Conservation (phyloP, 1,140 invertebrate species). For the Heliconius himera region DNA sequence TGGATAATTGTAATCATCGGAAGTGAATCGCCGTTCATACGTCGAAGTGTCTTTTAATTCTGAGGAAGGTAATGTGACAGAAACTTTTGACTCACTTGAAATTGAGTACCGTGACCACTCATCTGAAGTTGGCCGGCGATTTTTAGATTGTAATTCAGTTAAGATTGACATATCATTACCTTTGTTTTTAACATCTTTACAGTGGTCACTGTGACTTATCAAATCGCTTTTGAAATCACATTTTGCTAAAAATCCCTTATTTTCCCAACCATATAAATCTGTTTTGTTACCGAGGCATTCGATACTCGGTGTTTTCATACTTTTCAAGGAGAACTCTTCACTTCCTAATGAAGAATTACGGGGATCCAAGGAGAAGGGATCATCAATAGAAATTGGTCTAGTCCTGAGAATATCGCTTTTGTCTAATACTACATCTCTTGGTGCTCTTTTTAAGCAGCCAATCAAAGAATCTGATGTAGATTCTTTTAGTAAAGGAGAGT, state of each 20-base stretch:
- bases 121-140: slow-evolving; percentile 46
- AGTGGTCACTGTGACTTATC: slow-evolving; percentile 44
- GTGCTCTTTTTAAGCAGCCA: slow-evolving; percentile 60
- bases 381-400: slow-evolving; percentile 75
- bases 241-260: slow-evolving; percentile 77
- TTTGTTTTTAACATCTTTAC: slow-evolving; percentile 51
- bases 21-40: slow-evolving; percentile 57
- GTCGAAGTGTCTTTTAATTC: slow-evolving; percentile 66
- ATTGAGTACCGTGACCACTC: slow-evolving; percentile 63
- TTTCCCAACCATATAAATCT: slow-evolving; percentile 80
- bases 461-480: slow-evolving; percentile 78
- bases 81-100: slow-evolving; percentile 69
- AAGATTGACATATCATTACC: slow-evolving; percentile 41
- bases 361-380: slow-evolving; percentile 71
- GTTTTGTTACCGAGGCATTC: slow-evolving; percentile 77
- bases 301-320: slow-evolving; percentile 66
- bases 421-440: slow-evolving; percentile 49
- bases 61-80: slow-evolving; percentile 61
- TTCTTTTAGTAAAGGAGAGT: slow-evolving; percentile 72
- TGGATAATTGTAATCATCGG: slow-evolving; percentile 69
- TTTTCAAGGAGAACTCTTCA: slow-evolving; percentile 58
- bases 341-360: slow-evolving; percentile 48
- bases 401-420: slow-evolving; percentile 66
- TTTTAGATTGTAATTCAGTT: slow-evolving; percentile 44
- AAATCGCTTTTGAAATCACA: slow-evolving; percentile 56